Evolutionary conservation across 2,888 invertebrate species (phyloP).

Genomic region (Drosophila ezoana): DNA sequence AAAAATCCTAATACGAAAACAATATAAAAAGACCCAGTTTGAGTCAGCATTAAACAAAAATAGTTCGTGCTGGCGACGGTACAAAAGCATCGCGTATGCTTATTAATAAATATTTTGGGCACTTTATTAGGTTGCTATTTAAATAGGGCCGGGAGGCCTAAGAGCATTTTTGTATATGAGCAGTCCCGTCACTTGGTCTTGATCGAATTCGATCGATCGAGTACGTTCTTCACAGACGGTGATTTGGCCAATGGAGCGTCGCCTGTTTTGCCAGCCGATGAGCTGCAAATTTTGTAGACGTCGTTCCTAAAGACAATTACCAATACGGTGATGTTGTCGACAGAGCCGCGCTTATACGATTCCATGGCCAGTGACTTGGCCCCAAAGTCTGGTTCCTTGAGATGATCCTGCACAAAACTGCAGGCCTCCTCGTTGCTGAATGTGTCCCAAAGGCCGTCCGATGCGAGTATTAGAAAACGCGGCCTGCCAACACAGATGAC

Average conservation of each 20-base stretch:
- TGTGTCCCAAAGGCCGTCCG: slow-evolving; percentile 98
- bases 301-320: slow-evolving; percentile 92
- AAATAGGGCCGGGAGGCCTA: slow-evolving; percentile 24
- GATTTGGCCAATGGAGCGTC: slow-evolving; percentile 47
- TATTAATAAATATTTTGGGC: slow-evolving; percentile 62
- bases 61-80: slow-evolving; percentile 13
- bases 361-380: slow-evolving; percentile 96
- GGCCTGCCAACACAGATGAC: slow-evolving; percentile 85
- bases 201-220: slow-evolving; percentile 70
- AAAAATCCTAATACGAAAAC: slow-evolving; percentile 35
- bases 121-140: slow-evolving; percentile 48
- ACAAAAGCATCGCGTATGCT: slow-evolving; percentile 31
- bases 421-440: slow-evolving; percentile 98
- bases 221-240: slow-evolving; percentile 32
- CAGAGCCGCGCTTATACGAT: slow-evolving; percentile 95
- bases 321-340: slow-evolving; percentile 98
- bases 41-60: slow-evolving; percentile 11
- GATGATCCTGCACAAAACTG: slow-evolving; percentile 92
- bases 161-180: slow-evolving; percentile 29
- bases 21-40: slow-evolving; percentile 2
- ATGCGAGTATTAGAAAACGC: slow-evolving; percentile 95
- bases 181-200: slow-evolving; percentile 60
- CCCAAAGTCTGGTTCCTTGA: slow-evolving; percentile 94
- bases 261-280: slow-evolving; percentile 7
- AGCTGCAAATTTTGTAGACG: slow-evolving; percentile 78